A percentile compares a stretch with the other conserved stretches of the same genome.
Evolutionary conservation across 30 jellyfish, hydroid and myxozoan species (phyloP).

Genomic region (Nemopilema nomurai): DNA sequence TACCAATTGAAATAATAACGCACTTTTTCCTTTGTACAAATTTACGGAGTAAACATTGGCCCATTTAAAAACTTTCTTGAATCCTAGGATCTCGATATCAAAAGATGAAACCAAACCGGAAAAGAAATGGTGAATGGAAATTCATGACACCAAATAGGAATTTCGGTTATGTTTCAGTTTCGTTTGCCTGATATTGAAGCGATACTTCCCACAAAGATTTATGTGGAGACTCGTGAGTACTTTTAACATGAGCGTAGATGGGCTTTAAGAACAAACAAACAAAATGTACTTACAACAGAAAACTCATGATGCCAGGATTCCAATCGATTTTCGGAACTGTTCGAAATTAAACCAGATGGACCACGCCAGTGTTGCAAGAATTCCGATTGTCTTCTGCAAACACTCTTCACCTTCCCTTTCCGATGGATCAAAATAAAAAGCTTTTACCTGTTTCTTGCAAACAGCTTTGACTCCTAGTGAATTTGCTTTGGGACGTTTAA

Average conservation of each 20-base stretch:
- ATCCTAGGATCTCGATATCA: neutral
- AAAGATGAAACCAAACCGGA: neutral
- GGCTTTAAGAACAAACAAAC: neutral
- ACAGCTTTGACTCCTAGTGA: neutral
- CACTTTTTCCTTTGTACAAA: too few species aligned
- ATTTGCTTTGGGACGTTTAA: neutral
- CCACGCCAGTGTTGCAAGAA: neutral
- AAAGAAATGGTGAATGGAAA: neutral
- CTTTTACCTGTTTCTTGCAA: too few species aligned
- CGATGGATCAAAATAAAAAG: neutral
- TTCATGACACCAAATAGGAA: too few species aligned
- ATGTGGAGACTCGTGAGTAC: too few species aligned
- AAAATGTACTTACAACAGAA: conserved; percentile 18
- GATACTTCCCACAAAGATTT: too few species aligned
- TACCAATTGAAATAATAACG: too few species aligned
- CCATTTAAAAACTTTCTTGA: neutral
- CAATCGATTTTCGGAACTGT: neutral
- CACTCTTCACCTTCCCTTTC: neutral
- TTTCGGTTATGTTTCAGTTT: too few species aligned
- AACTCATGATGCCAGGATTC: conserved; percentile 4
- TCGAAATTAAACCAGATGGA: neutral
- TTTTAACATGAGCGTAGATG: neutral
- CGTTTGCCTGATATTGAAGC: too few species aligned
- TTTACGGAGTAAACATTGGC: too few species aligned
- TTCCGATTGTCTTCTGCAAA: neutral